These are phyloP conservation scores for Typhlichthys eigenmanni DNA, from an alignment of 2,797 vertebrate genomes.

Conservation along the genomic window DNA sequence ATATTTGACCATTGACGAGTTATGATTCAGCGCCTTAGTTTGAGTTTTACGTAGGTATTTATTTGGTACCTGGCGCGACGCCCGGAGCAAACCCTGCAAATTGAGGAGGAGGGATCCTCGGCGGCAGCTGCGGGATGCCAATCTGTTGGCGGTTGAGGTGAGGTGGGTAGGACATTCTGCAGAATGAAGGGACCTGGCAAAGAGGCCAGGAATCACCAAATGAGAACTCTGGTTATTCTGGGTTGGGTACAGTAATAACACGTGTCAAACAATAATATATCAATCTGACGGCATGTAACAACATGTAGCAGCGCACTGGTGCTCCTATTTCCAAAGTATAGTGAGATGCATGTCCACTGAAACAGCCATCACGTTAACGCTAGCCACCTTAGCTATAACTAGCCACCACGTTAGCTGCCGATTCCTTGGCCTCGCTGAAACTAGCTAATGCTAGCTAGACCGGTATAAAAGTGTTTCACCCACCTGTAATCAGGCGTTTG, in stretches of 20 bases:
- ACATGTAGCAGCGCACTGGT: fast-evolving
- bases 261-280: neutral
- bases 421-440: constrained; percentile 45
- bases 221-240: neutral
- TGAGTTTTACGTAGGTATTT: neutral
- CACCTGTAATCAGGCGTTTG: constrained; percentile 45
- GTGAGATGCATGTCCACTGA: neutral
- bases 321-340: neutral
- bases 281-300: neutral
- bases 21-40: neutral
- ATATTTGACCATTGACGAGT: neutral
- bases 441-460: constrained; percentile 45
- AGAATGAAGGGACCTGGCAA: constrained; percentile 16
- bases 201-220: neutral
- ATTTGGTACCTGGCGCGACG: constrained; percentile 77
- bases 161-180: constrained; percentile 95
- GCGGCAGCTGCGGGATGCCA: constrained; percentile 82
- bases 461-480: constrained; percentile 47
- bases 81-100: constrained; percentile 90
- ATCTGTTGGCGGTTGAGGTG: constrained; percentile 95
- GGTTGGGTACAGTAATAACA: too few species aligned
- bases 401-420: constrained; percentile 30
- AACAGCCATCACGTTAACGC: constrained; percentile 8
- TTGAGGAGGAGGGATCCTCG: constrained; percentile 94
- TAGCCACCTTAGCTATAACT: constrained; percentile 49